These are phyloP conservation scores for Trialeurodes vaporariorum DNA, from an alignment of 1,140 invertebrate genomes.

Conservation along the genomic window DNA sequence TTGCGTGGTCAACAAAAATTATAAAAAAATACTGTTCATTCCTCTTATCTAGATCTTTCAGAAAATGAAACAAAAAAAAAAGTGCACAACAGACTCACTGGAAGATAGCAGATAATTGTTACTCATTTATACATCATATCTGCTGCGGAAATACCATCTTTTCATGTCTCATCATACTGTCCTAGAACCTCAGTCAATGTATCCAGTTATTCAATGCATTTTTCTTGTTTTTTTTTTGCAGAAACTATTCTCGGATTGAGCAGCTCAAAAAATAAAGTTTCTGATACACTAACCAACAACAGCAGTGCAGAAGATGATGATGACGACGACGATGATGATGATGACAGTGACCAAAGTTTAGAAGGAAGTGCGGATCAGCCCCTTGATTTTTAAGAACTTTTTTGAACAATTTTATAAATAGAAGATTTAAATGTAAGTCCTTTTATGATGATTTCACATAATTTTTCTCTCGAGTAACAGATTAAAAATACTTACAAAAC, in stretches of 20 bases:
- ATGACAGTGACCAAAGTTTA: constrained; percentile 50
- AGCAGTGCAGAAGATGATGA: constrained; percentile 41
- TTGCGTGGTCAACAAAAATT: too few relatives aligned
- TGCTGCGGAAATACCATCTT: too few relatives aligned
- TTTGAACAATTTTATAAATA: neutral
- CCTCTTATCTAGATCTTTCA: too few relatives aligned
- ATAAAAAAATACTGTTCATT: too few relatives aligned
- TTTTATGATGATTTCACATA: too few relatives aligned
- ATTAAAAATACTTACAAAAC: too few relatives aligned
- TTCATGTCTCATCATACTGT: too few relatives aligned
- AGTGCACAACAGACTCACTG: too few relatives aligned
- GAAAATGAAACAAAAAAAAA: too few relatives aligned
- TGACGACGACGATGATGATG: constrained; percentile 56
- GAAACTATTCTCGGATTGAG: constrained; percentile 42
- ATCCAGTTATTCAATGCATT: constrained; percentile 15
- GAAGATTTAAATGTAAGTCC: neutral
- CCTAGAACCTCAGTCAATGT: neutral
- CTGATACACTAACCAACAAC: constrained; percentile 17
- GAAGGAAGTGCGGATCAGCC: constrained; percentile 68
- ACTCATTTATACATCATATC: too few relatives aligned
- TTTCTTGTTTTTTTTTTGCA: constrained; percentile 28
- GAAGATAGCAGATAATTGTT: too few relatives aligned
- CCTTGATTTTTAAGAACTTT: constrained; percentile 50
- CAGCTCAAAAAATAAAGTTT: constrained; percentile 36
- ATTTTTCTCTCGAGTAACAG: too few relatives aligned